Percentiles rank a stretch among this genome's conserved stretches.
Evolutionary conservation across 1,140 invertebrate genomes (phyloP).

Genomic region (Pogonomyrmex barbatus): DNA sequence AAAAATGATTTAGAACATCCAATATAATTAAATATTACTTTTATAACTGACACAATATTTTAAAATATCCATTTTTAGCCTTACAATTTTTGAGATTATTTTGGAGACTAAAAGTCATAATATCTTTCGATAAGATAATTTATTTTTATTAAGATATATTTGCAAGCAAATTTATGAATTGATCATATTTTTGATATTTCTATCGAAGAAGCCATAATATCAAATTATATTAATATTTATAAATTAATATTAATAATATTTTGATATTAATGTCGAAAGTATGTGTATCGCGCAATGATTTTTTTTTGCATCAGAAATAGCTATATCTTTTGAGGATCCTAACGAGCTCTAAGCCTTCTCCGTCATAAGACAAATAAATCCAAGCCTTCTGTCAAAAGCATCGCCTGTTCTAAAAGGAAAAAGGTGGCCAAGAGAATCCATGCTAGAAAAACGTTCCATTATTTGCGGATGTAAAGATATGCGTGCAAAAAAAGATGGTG

Average conservation of each 20-base stretch:
- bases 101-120: not conserved
- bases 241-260: not conserved
- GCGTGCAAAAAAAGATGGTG: constrained; percentile 44
- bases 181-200: not conserved
- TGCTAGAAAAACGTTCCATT: constrained; percentile 47
- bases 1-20: not conserved
- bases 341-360: constrained; percentile 31
- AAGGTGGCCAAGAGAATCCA: not conserved
- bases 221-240: constrained; percentile 6
- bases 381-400: constrained; percentile 67
- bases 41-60: not conserved
- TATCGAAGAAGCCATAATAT: constrained; percentile 16
- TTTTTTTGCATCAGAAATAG: constrained; percentile 29
- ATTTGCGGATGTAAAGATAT: constrained; percentile 52
- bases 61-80: not conserved
- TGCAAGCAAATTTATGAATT: constrained; percentile 8
- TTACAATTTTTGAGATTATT: constrained; percentile 16
- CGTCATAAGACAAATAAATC: constrained; percentile 60
- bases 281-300: not conserved
- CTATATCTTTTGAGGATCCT: constrained; percentile 12
- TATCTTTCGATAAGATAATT: not conserved
- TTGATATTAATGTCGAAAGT: not conserved
- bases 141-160: not conserved
- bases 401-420: constrained; percentile 35
- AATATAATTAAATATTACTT: constrained; percentile 33